Base-by-base conservation (phyloP, 2,113 vertebrate genomes). In the Caracal caracal region DNA sequence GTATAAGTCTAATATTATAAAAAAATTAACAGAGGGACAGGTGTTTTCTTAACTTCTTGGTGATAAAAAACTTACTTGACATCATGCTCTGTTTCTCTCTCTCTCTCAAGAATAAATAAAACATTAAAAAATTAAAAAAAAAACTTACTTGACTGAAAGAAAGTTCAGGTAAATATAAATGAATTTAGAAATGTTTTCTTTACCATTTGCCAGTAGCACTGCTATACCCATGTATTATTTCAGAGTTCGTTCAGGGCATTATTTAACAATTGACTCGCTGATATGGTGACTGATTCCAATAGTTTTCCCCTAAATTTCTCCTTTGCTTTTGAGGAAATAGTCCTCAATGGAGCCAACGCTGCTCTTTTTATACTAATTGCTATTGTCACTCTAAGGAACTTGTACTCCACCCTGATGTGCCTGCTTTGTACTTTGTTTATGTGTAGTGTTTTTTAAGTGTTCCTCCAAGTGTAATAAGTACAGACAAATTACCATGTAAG, bases 381-480 rank as follows among this genome's bases (percentile, higher is more conserved):
- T 94, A 93, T 85, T 97, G 92, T 93, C 88, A 90, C 90, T 83
- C 82, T 63, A 85, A 94, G 88, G 84, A 88, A 93, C 89, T 63
- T 79, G 79, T 30, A 65, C 61, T 86, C n/a, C 86, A 65, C 81
- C 33, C 24, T 5, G 43, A 66, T 61, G n/a, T 83, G 91, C 86
- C 68, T 92, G 84, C 87, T 98, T 96, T 96, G 87, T 93, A 11
- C 76, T 96, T 96, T 92, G 84, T 95, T 96, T 93, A 93, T 90
- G 93, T 80, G 88, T 76, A 93, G 92, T 96, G 65, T 70, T 93
- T 97, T 88, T 95, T 65, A 92, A 96, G 96, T 86, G 53, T 79
- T 96, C 71, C 94, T 96, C 95, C 76, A 93, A 95, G 94, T 93
- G 17, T 83, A 96, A 30, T 96, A 96, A 96, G 92, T 94, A 96